phyloP scores from a whole-genome alignment of 2,888 invertebrate genomes.

The Drosophila kanekoi region DNA sequence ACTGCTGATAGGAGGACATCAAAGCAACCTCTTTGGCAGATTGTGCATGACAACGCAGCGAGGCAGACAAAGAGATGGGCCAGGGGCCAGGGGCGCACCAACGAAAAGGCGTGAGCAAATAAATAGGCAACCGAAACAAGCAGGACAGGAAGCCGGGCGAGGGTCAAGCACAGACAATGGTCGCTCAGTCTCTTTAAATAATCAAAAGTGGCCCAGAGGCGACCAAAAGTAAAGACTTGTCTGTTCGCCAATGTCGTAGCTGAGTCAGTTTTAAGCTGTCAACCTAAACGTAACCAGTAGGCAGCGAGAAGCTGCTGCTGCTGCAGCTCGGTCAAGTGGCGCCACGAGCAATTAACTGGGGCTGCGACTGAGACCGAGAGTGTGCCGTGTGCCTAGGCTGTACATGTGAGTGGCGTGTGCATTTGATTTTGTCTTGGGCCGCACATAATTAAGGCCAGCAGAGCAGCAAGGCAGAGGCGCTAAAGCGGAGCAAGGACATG shows the following conservation, averaged over 20 bases:
- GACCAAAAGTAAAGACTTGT: slow-evolving; percentile 24
- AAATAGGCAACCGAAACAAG: slow-evolving; percentile 24
- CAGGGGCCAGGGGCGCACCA: slow-evolving; percentile 8
- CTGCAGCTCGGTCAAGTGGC: slow-evolving; percentile 76
- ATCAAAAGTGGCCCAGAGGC: slow-evolving; percentile 65
- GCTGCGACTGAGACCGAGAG: slow-evolving; percentile 13
- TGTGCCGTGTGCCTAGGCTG: slow-evolving; percentile 6
- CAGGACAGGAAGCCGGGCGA: slow-evolving; percentile 20
- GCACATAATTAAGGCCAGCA: slow-evolving; percentile 77
- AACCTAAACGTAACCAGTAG: slow-evolving; percentile 47
- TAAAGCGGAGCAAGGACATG: slow-evolving; percentile 73
- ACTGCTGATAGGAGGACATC: slow-evolving; percentile 71
- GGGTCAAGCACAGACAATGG: slow-evolving; percentile 72
- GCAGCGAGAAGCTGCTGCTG: slow-evolving; percentile 31
- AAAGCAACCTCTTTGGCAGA: slow-evolving; percentile 57
- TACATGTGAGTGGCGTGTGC: slow-evolving; percentile 56
- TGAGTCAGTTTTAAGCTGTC: slow-evolving; percentile 51
- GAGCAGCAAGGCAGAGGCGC: slow-evolving; percentile 49
- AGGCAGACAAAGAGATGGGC: slow-evolving; percentile 18
- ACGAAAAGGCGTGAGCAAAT: slow-evolving; percentile 48
- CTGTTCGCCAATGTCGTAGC: slow-evolving; percentile 31
- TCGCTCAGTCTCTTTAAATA: slow-evolving; percentile 63
- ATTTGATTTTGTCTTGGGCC: slow-evolving; percentile 68
- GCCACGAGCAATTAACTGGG: slow-evolving; percentile 76
- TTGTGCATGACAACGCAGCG: slow-evolving; percentile 52